Evolutionary conservation across 2,113 vertebrate species (phyloP).

Genomic region (Urocolius indicus): DNA sequence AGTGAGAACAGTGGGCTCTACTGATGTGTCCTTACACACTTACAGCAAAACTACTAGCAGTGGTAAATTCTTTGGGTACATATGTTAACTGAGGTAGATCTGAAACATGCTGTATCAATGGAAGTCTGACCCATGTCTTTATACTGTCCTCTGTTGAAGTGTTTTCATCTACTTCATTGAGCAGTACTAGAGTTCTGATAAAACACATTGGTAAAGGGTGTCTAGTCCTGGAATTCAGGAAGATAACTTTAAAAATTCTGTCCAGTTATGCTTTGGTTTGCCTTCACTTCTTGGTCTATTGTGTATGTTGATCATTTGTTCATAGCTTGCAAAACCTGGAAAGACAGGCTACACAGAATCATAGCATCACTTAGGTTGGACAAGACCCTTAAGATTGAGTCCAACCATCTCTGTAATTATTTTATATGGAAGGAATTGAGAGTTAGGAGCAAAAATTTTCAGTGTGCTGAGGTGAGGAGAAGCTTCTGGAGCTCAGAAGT

Average conservation of each 20-base stretch:
- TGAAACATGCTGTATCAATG: neutral
- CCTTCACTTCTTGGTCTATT: neutral
- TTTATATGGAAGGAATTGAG: neutral
- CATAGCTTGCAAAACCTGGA: neutral
- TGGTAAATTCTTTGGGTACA: neutral
- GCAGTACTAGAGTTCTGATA: neutral
- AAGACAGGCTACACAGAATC: neutral
- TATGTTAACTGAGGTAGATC: neutral
- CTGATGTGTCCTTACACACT: neutral
- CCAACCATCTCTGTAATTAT: neutral
- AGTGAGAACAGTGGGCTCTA: neutral
- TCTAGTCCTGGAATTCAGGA: neutral
- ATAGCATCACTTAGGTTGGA: neutral
- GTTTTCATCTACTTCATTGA: neutral
- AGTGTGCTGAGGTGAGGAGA: neutral
- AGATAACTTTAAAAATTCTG: neutral
- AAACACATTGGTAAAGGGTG: neutral
- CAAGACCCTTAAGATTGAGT: neutral
- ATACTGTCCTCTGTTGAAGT: neutral
- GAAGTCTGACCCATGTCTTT: neutral
- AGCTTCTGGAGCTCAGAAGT: neutral
- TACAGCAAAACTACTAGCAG: neutral
- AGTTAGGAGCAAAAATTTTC: neutral
- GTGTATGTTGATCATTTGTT: neutral
- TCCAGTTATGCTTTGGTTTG: neutral